phyloP scores from a whole-genome alignment of 2,797 vertebrate species.

The Sebastes melanostomus region DNA sequence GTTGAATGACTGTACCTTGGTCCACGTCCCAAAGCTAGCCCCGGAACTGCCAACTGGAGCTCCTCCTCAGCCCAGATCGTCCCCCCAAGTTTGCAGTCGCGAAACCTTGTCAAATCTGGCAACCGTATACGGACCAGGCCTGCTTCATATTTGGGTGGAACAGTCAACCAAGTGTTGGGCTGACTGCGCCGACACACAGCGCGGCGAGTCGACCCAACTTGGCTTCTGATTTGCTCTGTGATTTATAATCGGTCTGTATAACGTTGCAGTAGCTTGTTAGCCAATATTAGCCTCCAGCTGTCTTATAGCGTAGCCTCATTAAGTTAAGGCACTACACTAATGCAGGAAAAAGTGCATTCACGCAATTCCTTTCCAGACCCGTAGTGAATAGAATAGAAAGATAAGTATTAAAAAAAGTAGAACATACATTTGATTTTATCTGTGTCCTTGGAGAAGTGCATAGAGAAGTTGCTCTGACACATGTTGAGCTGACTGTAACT shows the following conservation, averaged over 20 bases:
- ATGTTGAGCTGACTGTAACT: not conserved
- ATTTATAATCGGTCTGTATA: slow-evolving; percentile 14
- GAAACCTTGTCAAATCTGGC: not conserved
- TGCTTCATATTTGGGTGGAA: slow-evolving; percentile 1
- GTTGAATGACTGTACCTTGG: not conserved
- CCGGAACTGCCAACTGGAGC: not conserved
- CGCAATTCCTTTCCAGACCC: not conserved
- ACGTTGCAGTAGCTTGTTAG: not conserved
- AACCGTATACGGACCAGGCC: not conserved
- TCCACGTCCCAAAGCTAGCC: not conserved
- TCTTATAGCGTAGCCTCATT: not conserved
- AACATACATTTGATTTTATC: not conserved
- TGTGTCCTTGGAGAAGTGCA: not conserved
- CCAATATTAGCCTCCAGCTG: not conserved
- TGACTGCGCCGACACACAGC: not conserved
- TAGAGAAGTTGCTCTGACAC: not conserved
- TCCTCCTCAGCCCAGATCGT: not conserved
- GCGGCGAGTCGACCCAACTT: not conserved
- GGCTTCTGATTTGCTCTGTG: slow-evolving; percentile 1
- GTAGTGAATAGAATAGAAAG: not conserved
- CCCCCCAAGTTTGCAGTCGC: not conserved
- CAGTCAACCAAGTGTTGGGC: not conserved
- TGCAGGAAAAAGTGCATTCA: not conserved
- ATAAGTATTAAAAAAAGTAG: not conserved
- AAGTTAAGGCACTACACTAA: not conserved